phyloP scores from a whole-genome alignment of 1,140 invertebrate genomes.

The Campoletis sonorensis region DNA sequence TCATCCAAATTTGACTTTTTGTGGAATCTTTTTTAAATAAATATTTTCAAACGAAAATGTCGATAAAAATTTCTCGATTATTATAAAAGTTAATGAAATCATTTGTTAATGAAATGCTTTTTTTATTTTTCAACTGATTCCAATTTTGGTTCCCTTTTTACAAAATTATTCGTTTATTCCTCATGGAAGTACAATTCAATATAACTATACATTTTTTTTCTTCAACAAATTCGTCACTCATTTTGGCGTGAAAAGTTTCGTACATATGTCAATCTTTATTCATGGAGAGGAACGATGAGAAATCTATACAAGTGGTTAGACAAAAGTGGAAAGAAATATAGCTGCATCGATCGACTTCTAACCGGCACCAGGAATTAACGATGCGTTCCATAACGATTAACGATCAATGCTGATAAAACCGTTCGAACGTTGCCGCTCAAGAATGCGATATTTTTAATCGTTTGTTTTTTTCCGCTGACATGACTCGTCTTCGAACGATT shows the following conservation, averaged over 20 bases:
- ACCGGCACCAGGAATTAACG: conserved; percentile 66
- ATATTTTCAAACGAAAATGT: background rate
- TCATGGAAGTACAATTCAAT: background rate
- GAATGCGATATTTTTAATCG: background rate
- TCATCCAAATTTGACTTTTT: too few species aligned
- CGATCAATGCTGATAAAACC: background rate
- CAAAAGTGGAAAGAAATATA: conserved; percentile 46
- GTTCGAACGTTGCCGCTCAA: background rate
- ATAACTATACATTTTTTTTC: background rate
- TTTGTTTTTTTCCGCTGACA: conserved; percentile 33
- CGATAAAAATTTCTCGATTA: background rate
- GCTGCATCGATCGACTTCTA: conserved; percentile 41
- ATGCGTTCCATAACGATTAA: conserved; percentile 64
- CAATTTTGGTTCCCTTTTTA: too few species aligned
- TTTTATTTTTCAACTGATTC: too few species aligned
- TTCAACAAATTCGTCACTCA: background rate
- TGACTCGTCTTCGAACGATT: conserved; percentile 3
- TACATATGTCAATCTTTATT: background rate
- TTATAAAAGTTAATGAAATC: background rate
- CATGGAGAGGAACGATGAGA: background rate
- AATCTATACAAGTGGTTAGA: conserved; percentile 22
- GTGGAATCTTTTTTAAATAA: too few species aligned
- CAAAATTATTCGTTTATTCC: too few species aligned
- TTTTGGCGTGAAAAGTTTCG: background rate
- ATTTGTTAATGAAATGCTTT: too few species aligned